A percentile compares a stretch with the other conserved stretches of the same genome.
These are phyloP conservation scores for Carassius carassius DNA, from an alignment of 2,113 vertebrate genomes.

Conservation along the genomic window DNA sequence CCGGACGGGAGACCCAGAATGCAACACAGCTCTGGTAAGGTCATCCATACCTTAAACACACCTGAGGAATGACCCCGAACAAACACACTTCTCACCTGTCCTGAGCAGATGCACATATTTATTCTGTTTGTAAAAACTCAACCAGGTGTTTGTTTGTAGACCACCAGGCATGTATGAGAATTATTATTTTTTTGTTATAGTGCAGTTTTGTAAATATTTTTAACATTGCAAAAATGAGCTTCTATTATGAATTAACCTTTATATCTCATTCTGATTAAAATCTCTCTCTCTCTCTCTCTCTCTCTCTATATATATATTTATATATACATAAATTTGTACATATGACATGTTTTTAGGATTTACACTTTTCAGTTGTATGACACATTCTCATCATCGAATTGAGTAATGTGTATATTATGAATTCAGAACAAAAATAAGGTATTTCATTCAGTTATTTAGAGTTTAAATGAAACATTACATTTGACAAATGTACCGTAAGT, in stretches of 20 bases:
- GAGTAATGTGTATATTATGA: too few relatives aligned
- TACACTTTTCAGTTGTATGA: background rate
- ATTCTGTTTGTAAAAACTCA: background rate
- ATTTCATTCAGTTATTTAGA: background rate
- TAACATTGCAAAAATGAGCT: too few relatives aligned
- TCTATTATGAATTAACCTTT: too few relatives aligned
- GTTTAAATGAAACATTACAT: background rate
- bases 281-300: too few relatives aligned
- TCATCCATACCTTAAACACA: conserved; percentile 25
- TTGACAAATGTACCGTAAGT: background rate
- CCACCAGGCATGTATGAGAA: background rate
- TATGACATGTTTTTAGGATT: too few relatives aligned
- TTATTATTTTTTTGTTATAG: background rate
- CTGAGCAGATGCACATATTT: background rate
- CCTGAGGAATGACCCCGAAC: background rate
- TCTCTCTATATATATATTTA: too few relatives aligned
- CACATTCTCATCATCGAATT: background rate
- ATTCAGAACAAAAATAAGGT: background rate
- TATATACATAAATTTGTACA: too few relatives aligned
- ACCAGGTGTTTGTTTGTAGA: background rate
- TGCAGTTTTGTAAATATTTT: background rate
- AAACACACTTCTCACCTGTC: background rate
- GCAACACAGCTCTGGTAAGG: background rate
- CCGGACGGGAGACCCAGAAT: conserved; percentile 66
- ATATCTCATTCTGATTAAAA: too few relatives aligned